Evolutionary conservation across 2,888 invertebrate genomes (phyloP), one percentile per base, ranked within the genome.

Genomic region (Thelaira solivaga): DNA sequence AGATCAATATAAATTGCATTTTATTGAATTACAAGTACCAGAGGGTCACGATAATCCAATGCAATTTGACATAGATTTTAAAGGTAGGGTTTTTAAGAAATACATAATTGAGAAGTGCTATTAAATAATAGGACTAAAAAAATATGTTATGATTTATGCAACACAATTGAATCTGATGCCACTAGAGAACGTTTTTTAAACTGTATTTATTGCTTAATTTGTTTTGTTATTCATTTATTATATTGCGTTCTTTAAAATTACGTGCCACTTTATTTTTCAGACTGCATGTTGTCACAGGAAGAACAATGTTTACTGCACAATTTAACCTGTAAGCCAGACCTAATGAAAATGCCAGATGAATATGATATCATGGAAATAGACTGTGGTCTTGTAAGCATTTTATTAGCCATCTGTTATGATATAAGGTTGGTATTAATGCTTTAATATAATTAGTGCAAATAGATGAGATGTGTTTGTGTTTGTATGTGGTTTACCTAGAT

Each of bases 361-460:
- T 82, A 71, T 24, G 81, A 83, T 7, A 83, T 82, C 61, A 81
- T 83, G 16, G 84, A 85, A 74, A 84, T 88, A 2, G 88, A 88
- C 69, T 87, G 85, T 49, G 84, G 87, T 2, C 84, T 88, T 1
- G 84, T 88, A 6, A 87, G 87, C 79, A 86, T 88, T 62, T 80
- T 88, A 16, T 68, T 88, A 64, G 87, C 84, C 55, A 88, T 88
- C 75, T 88, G 88, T 76, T 88, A 88, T 62, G 88, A 88, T 76
- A 82, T 87, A 31, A 85, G 88, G 85, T 86, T 80, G 67, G 49
- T 36, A 13, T 5, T 13, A 16, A n/a, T n/a, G n/a, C n/a, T n/a
- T n/a, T n/a, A n/a, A n/a, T n/a, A n/a, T n/a, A n/a, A n/a, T n/a
- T n/a, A n/a, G n/a, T n/a, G n/a, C n/a, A n/a, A n/a, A n/a, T n/a